Evolutionary conservation across 2,888 invertebrate species (phyloP).

Genomic region (Andrena bucephala): DNA sequence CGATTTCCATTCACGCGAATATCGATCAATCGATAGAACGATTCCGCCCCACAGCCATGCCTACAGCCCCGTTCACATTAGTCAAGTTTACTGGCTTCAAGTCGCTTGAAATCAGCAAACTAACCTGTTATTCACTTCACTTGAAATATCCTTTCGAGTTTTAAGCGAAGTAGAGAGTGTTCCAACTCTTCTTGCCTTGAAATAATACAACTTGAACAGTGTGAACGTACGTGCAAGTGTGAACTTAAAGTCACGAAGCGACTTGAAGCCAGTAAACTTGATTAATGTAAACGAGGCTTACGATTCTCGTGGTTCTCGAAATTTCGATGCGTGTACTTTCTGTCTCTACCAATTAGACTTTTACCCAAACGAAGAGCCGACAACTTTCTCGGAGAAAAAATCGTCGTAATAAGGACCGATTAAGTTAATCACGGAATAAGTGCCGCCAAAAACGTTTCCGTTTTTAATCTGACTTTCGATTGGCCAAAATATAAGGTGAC

Average conservation of each 20-base stretch:
- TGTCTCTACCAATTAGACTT: slow-evolving; percentile 2
- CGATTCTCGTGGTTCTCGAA: not conserved
- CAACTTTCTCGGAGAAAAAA: not conserved
- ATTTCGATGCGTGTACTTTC: not conserved
- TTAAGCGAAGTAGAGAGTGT: no score
- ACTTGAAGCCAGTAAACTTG: no score
- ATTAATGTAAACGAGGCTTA: no score
- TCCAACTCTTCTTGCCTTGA: no score
- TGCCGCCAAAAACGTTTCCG: not conserved
- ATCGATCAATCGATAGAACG: slow-evolving; percentile 17
- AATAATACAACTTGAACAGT: no score
- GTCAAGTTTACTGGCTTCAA: no score
- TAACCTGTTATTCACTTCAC: no score
- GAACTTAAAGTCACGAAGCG: no score
- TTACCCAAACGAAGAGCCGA: not conserved
- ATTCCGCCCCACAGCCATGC: not conserved
- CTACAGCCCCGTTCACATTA: no score
- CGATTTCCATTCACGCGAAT: not conserved
- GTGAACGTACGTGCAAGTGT: no score
- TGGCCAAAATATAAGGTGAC: slow-evolving; percentile 7
- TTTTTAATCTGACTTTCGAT: not conserved
- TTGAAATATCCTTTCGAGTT: no score
- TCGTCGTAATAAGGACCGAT: not conserved
- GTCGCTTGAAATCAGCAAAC: no score
- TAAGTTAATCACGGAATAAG: not conserved